phyloP scores from a whole-genome alignment of 2,113 vertebrate genomes.

The cattle (Bos taurus) region DNA sequence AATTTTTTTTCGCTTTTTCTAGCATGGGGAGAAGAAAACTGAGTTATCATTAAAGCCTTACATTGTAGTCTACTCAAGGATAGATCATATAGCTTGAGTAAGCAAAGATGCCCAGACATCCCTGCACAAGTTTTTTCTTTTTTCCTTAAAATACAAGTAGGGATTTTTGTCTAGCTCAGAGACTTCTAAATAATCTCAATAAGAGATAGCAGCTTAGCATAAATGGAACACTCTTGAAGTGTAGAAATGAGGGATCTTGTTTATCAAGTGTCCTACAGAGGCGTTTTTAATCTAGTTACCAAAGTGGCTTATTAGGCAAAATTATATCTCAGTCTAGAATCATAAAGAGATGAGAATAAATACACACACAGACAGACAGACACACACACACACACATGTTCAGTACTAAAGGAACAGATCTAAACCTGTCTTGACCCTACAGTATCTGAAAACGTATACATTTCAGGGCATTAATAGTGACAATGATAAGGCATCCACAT shows the following conservation, averaged over 20 bases:
- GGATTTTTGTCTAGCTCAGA: not conserved
- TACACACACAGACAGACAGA: not conserved
- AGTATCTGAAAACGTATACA: not conserved
- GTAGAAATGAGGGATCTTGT: not conserved
- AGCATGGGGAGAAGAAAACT: not conserved
- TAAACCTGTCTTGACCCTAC: too few relatives aligned
- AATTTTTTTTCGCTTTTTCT: not conserved
- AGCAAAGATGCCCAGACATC: not conserved
- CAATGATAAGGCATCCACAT: rapidly evolving
- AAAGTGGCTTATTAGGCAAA: not conserved
- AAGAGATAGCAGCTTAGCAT: not conserved
- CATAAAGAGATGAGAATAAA: not conserved
- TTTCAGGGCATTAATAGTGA: not conserved
- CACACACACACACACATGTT: not conserved
- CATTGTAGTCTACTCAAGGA: rapidly evolving
- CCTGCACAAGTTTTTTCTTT: not conserved
- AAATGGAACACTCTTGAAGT: not conserved
- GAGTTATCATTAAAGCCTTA: rapidly evolving
- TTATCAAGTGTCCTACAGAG: not conserved
- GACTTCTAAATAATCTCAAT: not conserved
- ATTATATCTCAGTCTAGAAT: not conserved
- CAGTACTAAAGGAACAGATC: not conserved
- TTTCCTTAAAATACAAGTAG: not conserved
- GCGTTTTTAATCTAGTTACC: not conserved
- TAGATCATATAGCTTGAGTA: rapidly evolving